These are phyloP conservation scores for Antechinus flavipes DNA, from an alignment of 2,113 vertebrate species.

Conservation along the genomic window DNA sequence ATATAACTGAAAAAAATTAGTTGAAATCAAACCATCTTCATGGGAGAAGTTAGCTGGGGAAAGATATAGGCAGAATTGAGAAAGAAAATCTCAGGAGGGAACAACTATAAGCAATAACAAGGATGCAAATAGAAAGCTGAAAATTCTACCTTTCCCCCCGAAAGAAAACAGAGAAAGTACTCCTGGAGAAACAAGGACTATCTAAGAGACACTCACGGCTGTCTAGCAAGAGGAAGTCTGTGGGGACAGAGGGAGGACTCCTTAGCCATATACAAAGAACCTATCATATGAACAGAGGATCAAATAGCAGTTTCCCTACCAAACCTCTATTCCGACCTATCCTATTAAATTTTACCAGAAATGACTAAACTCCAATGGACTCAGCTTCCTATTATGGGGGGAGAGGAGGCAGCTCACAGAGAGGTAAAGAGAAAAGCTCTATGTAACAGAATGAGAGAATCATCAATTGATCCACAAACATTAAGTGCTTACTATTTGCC, in stretches of 20 bases:
- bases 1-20: slow-evolving; percentile 66
- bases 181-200: neutral
- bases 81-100: neutral
- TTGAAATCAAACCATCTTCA: slow-evolving; percentile 59
- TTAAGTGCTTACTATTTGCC: neutral
- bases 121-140: neutral
- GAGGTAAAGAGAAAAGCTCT: neutral
- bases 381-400: neutral
- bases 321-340: neutral
- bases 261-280: neutral
- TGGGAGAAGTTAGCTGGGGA: neutral
- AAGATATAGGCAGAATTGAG: neutral
- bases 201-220: neutral
- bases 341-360: neutral
- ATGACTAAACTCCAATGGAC: neutral
- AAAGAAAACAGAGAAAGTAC: neutral
- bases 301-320: neutral
- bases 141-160: neutral
- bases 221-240: neutral
- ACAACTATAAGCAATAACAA: neutral
- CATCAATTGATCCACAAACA: neutral
- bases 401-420: neutral
- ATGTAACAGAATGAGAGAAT: neutral
- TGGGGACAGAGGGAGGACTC: neutral
- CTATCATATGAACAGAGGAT: neutral